phyloP scores from a whole-genome alignment of 2,113 vertebrate genomes.

The Echinops telfairi region DNA sequence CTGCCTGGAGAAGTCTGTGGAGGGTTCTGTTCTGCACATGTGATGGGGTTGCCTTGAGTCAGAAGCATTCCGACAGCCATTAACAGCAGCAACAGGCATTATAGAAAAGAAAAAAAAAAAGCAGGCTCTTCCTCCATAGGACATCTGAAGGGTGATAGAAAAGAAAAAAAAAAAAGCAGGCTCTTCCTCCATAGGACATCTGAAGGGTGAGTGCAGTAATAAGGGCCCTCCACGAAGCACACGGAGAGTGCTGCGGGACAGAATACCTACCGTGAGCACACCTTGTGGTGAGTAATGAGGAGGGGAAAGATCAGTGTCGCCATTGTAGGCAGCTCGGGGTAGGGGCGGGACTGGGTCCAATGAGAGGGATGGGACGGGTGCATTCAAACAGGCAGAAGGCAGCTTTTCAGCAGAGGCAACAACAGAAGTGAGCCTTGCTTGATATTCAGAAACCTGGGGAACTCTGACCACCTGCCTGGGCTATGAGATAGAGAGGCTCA shows the following conservation, averaged over 20 bases:
- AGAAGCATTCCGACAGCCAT: not conserved
- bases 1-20: not conserved
- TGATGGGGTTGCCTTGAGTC: not conserved
- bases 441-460: not conserved
- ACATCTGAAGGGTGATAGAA: not conserved
- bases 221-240: not conserved
- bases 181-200: too few relatives aligned
- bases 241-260: not conserved
- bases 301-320: not conserved
- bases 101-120: slow-evolving; percentile 14
- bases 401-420: not conserved
- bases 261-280: not conserved
- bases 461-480: not conserved
- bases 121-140: too few relatives aligned
- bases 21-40: not conserved
- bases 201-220: not conserved
- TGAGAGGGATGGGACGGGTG: not conserved
- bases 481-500: not conserved
- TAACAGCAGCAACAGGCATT: not conserved
- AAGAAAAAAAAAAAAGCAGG: slow-evolving; percentile 36
- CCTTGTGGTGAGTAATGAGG: not conserved
- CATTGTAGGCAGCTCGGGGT: not conserved
- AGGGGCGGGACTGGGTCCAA: not conserved
- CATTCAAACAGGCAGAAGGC: not conserved
- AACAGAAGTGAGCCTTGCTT: slow-evolving; percentile 22